A percentile compares a stretch with the other conserved stretches of the same genome.
phyloP scores from a whole-genome alignment of 2,888 invertebrate genomes.

The Sipha maydis region DNA sequence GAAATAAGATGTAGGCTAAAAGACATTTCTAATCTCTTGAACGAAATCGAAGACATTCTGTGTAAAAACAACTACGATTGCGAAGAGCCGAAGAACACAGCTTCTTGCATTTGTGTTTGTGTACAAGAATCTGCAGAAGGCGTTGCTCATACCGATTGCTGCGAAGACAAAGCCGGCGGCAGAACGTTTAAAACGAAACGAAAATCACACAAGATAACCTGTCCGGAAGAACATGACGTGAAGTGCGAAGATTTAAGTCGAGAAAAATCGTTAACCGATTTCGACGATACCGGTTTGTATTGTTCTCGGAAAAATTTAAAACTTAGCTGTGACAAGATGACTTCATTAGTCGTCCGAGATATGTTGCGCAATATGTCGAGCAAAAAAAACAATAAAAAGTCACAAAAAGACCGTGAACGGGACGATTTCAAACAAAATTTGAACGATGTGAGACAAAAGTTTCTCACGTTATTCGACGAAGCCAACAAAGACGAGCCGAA shows the following conservation, averaged over 20 bases:
- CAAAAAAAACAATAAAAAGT: too few relatives aligned
- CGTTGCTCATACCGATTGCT: too few relatives aligned
- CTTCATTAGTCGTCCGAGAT: too few relatives aligned
- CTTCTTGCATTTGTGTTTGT: neutral
- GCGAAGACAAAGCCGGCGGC: neutral
- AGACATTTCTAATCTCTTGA: neutral
- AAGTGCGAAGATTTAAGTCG: neutral
- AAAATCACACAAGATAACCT: neutral
- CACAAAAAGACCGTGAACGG: neutral
- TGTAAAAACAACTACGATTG: neutral
- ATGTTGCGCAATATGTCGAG: too few relatives aligned
- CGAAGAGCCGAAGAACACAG: neutral
- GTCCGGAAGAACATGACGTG: too few relatives aligned
- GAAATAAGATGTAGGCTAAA: neutral
- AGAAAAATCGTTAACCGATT: neutral
- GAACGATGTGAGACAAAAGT: conserved; percentile 7
- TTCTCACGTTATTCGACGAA: neutral
- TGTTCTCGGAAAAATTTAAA: neutral
- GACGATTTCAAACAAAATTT: neutral
- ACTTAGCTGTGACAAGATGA: too few relatives aligned
- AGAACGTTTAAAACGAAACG: neutral
- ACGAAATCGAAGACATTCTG: conserved; percentile 21
- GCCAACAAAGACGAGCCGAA: neutral
- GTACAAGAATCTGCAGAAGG: neutral
- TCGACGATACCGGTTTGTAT: neutral